A percentile compares a stretch with the other conserved stretches of the same genome.
These are phyloP conservation scores for Mastigias papua DNA, from an alignment of 30 jellyfish, hydroid and myxozoan species.

Conservation along the genomic window DNA sequence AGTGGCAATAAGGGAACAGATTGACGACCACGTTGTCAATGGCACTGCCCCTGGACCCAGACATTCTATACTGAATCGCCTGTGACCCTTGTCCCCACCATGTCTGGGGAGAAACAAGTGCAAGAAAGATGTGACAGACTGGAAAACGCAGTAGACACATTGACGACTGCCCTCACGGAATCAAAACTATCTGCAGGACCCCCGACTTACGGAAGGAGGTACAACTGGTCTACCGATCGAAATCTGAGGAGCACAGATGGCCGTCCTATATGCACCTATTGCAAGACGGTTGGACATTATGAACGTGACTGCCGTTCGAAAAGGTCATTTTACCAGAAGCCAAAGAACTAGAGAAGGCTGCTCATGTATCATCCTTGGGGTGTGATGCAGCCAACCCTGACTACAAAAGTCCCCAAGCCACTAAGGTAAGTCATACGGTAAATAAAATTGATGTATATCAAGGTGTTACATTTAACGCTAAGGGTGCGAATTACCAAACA, in stretches of 20 bases:
- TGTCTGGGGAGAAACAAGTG: background rate
- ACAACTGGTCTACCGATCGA: background rate
- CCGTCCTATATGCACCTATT: slow-evolving; percentile 1
- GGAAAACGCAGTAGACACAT: slow-evolving; percentile 6
- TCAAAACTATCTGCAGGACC: background rate
- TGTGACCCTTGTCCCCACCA: background rate
- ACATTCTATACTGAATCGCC: background rate
- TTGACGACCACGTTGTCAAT: slow-evolving; percentile 12
- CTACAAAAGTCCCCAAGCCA: slow-evolving; percentile 11
- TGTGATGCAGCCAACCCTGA: slow-evolving; percentile 22
- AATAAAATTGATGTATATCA: background rate
- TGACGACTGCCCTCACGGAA: background rate
- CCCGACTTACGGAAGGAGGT: background rate
- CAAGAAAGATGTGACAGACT: slow-evolving; percentile 1
- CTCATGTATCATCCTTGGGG: slow-evolving; percentile 10
- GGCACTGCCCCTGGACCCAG: slow-evolving; percentile 32
- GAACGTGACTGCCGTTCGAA: background rate
- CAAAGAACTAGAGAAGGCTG: slow-evolving; percentile 11
- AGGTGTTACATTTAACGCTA: slow-evolving; percentile 41
- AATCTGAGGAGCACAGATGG: slow-evolving; percentile 45
- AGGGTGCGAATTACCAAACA: slow-evolving; percentile 29
- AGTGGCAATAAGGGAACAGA: slow-evolving; percentile 31
- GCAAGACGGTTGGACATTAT: slow-evolving; percentile 6
- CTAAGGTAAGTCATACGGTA: background rate
- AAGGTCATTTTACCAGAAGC: background rate